A percentile compares a stretch with the other conserved stretches of the same genome.
Conservation (phyloP, 1,140 invertebrate species). For the Odontomachus brunneus region DNA sequence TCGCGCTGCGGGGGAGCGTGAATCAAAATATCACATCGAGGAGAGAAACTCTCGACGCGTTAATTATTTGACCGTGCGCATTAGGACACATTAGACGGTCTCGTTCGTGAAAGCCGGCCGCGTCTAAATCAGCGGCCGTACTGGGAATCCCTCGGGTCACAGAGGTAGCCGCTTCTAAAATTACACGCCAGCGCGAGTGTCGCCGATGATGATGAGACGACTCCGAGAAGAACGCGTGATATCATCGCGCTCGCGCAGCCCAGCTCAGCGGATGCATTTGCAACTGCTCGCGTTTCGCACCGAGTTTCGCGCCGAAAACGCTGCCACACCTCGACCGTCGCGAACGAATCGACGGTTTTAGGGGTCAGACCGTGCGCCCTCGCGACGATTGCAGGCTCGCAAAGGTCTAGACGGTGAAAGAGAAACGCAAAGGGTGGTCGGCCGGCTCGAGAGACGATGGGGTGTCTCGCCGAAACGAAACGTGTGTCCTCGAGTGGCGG, state of each 20-base stretch:
- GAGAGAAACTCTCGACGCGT: slow-evolving; percentile 25
- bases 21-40: not conserved
- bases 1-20: not conserved
- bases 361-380: no score
- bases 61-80: slow-evolving; percentile 16
- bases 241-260: not conserved
- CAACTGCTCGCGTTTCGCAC: no score
- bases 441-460: no score
- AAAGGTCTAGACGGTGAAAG: slow-evolving; percentile 33
- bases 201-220: not conserved
- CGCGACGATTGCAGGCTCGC: no score
- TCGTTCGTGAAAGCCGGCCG: not conserved
- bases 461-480: slow-evolving; percentile 19
- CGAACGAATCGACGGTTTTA: no score
- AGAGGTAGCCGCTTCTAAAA: not conserved
- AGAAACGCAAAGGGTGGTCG: slow-evolving; percentile 20
- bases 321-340: no score
- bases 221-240: slow-evolving; percentile 5
- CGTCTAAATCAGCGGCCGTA: not conserved
- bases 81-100: not conserved
- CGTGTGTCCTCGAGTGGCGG: no score
- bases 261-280: slow-evolving; percentile 3
- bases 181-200: not conserved
- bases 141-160: not conserved
- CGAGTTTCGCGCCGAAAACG: no score